Percentiles rank a stretch among this genome's conserved stretches.
phyloP scores from a whole-genome alignment of 2,113 vertebrate genomes.

The Clarias gariepinus region DNA sequence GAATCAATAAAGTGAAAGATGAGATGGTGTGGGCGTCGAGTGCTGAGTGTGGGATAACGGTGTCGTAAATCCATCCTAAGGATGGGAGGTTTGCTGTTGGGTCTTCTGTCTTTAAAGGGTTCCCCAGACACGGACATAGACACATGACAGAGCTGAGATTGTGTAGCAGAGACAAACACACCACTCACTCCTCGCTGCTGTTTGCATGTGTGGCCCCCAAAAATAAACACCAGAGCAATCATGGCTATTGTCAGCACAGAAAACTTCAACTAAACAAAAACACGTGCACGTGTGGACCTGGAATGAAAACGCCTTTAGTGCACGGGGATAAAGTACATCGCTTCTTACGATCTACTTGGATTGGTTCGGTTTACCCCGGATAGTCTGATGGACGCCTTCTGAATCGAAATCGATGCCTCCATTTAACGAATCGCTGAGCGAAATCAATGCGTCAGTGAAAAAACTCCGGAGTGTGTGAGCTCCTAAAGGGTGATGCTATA shows the following conservation, averaged over 20 bases:
- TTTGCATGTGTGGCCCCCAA: background rate
- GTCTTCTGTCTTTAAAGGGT: background rate
- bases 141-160: background rate
- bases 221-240: background rate
- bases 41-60: background rate
- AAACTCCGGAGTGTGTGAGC: background rate
- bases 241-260: background rate
- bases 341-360: conserved; percentile 2
- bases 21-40: background rate
- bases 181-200: background rate
- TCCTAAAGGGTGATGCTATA: background rate
- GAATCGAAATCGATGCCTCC: conserved; percentile 28
- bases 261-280: conserved; percentile 22
- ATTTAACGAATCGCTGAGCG: conserved; percentile 10
- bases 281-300: conserved; percentile 29
- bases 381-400: conserved; percentile 12
- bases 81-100: background rate
- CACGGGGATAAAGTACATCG: background rate
- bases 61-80: background rate
- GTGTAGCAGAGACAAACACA: background rate
- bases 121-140: background rate
- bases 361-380: conserved; percentile 2
- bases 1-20: conserved; percentile 17
- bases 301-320: background rate
- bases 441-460: conserved; percentile 30